These are phyloP conservation scores for Lymantria dispar DNA, from an alignment of 2,888 invertebrate species.

Conservation along the genomic window DNA sequence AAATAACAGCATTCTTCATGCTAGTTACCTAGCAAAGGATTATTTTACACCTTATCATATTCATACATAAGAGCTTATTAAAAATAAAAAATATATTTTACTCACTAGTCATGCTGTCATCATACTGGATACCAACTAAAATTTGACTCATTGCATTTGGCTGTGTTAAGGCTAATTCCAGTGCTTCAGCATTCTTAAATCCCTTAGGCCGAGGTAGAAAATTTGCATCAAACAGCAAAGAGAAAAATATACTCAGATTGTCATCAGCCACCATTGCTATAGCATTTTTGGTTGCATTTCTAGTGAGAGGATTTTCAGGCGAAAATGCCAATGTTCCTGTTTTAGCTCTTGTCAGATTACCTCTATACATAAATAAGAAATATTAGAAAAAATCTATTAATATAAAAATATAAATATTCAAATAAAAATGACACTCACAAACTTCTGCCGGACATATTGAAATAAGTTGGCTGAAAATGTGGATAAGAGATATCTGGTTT, in stretches of 20 bases:
- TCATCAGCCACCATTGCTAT: constrained; percentile 66
- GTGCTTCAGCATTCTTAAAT: constrained; percentile 57
- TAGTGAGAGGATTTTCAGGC: constrained; percentile 67
- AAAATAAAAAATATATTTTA: constrained; percentile 12
- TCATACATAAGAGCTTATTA: too few relatives aligned
- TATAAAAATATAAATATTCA: background rate
- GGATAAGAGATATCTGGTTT: constrained; percentile 59
- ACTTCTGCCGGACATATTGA: constrained; percentile 61
- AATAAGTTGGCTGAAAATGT: constrained; percentile 67
- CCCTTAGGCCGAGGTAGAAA: constrained; percentile 69
- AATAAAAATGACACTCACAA: constrained; percentile 54
- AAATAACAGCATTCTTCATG: too few relatives aligned
- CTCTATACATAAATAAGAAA: constrained; percentile 40
- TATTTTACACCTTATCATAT: too few relatives aligned
- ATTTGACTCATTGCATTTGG: constrained; percentile 70
- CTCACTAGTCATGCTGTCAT: constrained; percentile 72
- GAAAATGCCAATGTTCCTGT: constrained; percentile 72
- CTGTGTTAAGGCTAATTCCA: constrained; percentile 62
- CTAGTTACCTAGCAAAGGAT: too few relatives aligned
- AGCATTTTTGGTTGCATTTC: constrained; percentile 62
- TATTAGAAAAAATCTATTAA: background rate
- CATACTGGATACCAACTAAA: constrained; percentile 72
- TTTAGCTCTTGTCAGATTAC: constrained; percentile 61
- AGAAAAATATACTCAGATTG: constrained; percentile 60
- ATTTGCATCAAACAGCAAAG: constrained; percentile 59